Percentiles rank a stretch among this genome's conserved stretches.
These are phyloP conservation scores for Mus caroli DNA, from an alignment of 2,797 vertebrate genomes.

Conservation along the genomic window DNA sequence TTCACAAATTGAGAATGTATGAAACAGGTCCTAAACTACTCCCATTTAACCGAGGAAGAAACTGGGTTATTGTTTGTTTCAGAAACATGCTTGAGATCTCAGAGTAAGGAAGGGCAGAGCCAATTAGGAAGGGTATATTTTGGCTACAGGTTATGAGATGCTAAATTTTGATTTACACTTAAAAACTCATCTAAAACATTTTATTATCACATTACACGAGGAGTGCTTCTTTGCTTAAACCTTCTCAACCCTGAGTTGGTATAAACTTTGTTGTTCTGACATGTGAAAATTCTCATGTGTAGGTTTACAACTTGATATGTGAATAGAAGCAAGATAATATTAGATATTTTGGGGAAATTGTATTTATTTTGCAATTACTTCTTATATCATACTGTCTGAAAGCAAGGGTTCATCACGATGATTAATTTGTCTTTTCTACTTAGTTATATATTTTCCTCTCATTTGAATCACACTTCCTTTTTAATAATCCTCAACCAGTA, in stretches of 20 bases:
- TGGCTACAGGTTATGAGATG: neutral
- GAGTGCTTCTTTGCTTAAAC: neutral
- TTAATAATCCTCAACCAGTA: neutral
- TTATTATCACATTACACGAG: neutral
- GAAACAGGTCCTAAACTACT: neutral
- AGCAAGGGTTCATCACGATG: constrained; percentile 50
- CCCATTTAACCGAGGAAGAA: constrained; percentile 6
- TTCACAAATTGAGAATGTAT: neutral
- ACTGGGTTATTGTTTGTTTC: neutral
- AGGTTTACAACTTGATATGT: constrained; percentile 21
- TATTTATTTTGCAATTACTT: constrained; percentile 55
- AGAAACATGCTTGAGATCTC: neutral
- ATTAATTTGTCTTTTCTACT: constrained; percentile 56
- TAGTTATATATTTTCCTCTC: constrained; percentile 1
- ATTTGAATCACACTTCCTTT: constrained; percentile 56
- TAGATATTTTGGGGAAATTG: constrained; percentile 43
- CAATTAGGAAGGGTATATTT: neutral
- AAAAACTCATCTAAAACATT: neutral
- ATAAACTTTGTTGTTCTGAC: constrained; percentile 33
- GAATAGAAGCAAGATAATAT: constrained; percentile 29
- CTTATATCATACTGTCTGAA: constrained; percentile 14
- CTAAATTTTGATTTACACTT: constrained; percentile 30
- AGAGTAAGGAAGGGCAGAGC: neutral
- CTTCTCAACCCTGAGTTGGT: neutral
- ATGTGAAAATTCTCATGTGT: constrained; percentile 23